These are phyloP conservation scores for Aldabrachelys gigantea DNA, from an alignment of 2,113 vertebrate species.

Conservation along the genomic window DNA sequence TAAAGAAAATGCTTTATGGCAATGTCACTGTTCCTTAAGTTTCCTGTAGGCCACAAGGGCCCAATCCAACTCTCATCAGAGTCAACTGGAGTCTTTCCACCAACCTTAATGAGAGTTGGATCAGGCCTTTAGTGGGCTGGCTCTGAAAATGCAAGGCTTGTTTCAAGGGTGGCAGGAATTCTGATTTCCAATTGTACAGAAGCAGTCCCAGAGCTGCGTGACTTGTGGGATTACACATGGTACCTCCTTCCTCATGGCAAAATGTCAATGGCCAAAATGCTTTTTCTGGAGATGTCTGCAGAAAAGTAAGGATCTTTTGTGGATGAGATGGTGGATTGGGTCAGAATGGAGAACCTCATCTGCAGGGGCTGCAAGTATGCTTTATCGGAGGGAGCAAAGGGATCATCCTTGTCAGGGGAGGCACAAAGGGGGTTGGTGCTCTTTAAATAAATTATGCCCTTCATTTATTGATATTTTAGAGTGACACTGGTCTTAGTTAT, in stretches of 20 bases:
- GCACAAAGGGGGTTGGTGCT: neutral
- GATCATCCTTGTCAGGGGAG: neutral
- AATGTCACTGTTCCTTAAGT: no score
- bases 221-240: neutral
- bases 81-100: neutral
- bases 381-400: neutral
- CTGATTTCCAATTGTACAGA: neutral
- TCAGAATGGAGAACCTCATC: neutral
- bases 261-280: neutral
- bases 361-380: neutral
- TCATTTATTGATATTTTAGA: neutral
- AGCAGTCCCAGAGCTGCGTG: neutral
- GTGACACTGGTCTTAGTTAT: neutral
- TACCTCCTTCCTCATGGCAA: neutral
- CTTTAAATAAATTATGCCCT: neutral
- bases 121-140: neutral
- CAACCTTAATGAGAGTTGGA: neutral
- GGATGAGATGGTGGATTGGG: neutral
- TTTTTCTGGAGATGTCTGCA: neutral
- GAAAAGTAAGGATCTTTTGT: neutral
- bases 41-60: neutral
- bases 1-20: neutral
- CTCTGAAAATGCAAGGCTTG: neutral
- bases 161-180: neutral
- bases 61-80: neutral